phyloP scores from a whole-genome alignment of 2,888 invertebrate genomes.

The Caenorhabditis uteleia region DNA sequence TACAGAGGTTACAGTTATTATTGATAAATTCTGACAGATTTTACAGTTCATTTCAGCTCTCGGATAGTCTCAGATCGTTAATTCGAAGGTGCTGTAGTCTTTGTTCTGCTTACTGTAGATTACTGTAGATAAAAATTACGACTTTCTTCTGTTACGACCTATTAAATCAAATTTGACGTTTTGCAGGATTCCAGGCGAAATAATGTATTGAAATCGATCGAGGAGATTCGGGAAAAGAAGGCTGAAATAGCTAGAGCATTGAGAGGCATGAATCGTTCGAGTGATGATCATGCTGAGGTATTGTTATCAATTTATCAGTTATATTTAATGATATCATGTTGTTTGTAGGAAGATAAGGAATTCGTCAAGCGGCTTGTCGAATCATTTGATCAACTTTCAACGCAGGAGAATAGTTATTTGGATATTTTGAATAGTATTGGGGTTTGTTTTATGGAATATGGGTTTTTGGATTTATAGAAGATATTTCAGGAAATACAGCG shows the following conservation, averaged over 20 bases:
- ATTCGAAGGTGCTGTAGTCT: too few relatives aligned
- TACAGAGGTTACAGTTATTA: too few relatives aligned
- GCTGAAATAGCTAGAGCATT: conserved; percentile 36
- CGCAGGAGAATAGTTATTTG: conserved; percentile 62
- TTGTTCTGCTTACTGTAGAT: too few relatives aligned
- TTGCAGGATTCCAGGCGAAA: conserved; percentile 45
- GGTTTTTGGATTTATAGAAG: background rate
- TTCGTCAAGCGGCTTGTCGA: conserved; percentile 51
- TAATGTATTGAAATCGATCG: conserved; percentile 40
- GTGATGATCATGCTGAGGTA: conserved; percentile 18
- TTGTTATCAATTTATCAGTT: too few relatives aligned
- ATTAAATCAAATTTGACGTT: too few relatives aligned
- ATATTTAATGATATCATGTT: too few relatives aligned
- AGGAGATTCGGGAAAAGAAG: conserved; percentile 48
- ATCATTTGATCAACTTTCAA: conserved; percentile 56
- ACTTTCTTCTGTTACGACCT: too few relatives aligned
- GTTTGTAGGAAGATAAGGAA: conserved; percentile 44
- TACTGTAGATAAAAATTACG: too few relatives aligned
- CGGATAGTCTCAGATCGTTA: too few relatives aligned
- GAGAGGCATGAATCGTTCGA: conserved; percentile 19
- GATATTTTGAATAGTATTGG: conserved; percentile 54
- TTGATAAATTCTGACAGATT: too few relatives aligned
- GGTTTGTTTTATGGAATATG: conserved; percentile 23
- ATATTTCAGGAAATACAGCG: conserved; percentile 45
- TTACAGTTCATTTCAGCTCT: too few relatives aligned